Base-by-base conservation (phyloP, 1,140 invertebrate species). In the Thereuonema tuberculata region DNA sequence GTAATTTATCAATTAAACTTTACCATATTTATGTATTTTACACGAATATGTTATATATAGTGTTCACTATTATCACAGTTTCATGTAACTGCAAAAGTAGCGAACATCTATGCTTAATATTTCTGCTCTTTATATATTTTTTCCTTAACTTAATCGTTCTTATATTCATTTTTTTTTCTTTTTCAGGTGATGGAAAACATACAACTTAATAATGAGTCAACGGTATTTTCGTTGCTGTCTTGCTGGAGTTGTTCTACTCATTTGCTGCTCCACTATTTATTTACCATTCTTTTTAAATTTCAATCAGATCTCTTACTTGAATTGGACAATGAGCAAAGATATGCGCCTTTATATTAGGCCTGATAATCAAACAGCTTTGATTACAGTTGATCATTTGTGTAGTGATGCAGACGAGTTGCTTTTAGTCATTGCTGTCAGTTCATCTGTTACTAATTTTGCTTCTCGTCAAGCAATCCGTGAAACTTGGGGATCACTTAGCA, bases 341-440 rank as follows among this genome's bases (percentile, higher is more conserved):
- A 77, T 85, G 24, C 76, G 75, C 64, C 72, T 78, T 61, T 89
- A 88, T 65, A 80, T 89, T 5, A 75, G 80, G 62, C 82, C 83
- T 1, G 78, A 82, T 57, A 84, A 83, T 66, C 75, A 80, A 9
- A 87, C 85, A 12, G 75, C 80, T 24, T 71, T 85, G 50, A 77
- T 87, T 66, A 71, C 66, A 69, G 74, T 67, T 52, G 68, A 67
- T 5, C 70, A 54, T 21, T 26, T 27, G 17, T 43, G 29, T 56
- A 25, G 21, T 24, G n/a, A 49, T 1, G 56, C 50, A 9, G 50
- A 55, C 15, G 31, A 29, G 5, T 63, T 77, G 0, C 83, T 84
- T 67, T 70, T 89, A 21, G 71, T 89, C 3, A 81, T 90, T 57
- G 77, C 87, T 20, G 80, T 89, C 1, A 85, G 81, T 67, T 87